phyloP scores from a whole-genome alignment of 2,888 invertebrate genomes.

The Hesperia comma region DNA sequence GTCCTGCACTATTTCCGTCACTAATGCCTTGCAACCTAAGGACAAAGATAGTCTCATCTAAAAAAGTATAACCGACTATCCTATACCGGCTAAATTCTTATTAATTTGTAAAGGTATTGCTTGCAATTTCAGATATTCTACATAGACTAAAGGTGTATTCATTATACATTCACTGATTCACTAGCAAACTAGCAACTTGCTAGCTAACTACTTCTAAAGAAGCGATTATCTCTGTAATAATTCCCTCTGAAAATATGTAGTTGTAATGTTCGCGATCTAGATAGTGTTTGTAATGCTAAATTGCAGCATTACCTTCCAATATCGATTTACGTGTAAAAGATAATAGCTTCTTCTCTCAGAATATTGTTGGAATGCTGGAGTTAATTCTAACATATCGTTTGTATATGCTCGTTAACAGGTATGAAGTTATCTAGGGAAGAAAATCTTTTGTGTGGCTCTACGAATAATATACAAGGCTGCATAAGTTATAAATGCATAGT shows the following conservation, averaged over 20 bases:
- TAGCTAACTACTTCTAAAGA: conserved; percentile 10
- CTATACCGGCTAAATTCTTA: too few species aligned
- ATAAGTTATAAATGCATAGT: too few species aligned
- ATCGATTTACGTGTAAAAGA: conserved; percentile 32
- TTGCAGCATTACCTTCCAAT: conserved; percentile 29
- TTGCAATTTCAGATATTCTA: background rate
- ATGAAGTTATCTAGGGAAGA: background rate
- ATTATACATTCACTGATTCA: background rate
- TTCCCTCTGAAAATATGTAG: conserved; percentile 13
- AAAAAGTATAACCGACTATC: too few species aligned
- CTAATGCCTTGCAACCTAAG: too few species aligned
- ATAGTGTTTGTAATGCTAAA: conserved; percentile 30
- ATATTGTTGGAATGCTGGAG: conserved; percentile 4
- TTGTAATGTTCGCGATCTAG: conserved; percentile 16
- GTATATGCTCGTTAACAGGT: background rate
- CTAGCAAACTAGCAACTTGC: background rate
- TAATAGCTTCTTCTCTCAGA: conserved; percentile 27
- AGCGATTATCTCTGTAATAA: conserved; percentile 8
- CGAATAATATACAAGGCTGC: too few species aligned
- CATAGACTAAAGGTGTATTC: background rate
- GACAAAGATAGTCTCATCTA: too few species aligned
- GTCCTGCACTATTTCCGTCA: too few species aligned
- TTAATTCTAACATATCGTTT: conserved; percentile 11
- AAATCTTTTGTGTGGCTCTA: too few species aligned
- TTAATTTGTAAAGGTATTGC: too few species aligned